Evolutionary conservation across 2,113 vertebrate genomes (phyloP).

Genomic region (Gallinago jamesoni): DNA sequence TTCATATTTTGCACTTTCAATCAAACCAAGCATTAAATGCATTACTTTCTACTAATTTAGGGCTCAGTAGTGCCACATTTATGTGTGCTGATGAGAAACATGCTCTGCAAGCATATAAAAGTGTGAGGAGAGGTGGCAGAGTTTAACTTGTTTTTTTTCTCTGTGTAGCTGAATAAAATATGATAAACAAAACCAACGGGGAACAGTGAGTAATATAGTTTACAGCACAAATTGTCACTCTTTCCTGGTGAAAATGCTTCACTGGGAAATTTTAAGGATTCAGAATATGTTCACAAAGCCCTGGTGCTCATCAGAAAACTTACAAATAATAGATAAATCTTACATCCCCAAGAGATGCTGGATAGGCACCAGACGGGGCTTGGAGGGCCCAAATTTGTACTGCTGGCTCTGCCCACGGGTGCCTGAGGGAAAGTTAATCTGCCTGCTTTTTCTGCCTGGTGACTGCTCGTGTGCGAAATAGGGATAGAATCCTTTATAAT

Average conservation of each 20-base stretch:
- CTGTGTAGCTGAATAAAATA: background rate
- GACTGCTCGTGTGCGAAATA: background rate
- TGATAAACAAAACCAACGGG: background rate
- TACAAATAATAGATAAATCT: background rate
- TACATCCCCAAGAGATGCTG: background rate
- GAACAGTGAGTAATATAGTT: background rate
- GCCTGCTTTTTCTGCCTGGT: background rate
- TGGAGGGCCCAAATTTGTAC: rapidly evolving
- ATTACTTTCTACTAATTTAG: conserved; percentile 29
- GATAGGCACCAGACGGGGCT: background rate
- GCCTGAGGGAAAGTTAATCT: background rate
- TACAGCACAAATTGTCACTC: conserved; percentile 2
- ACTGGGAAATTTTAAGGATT: background rate
- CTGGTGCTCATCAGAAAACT: background rate
- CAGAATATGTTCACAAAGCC: background rate
- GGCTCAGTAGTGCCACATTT: background rate
- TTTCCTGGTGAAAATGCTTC: conserved; percentile 15
- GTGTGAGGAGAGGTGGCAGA: background rate
- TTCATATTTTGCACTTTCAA: conserved; percentile 4
- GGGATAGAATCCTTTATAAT: background rate
- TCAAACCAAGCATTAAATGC: conserved; percentile 21
- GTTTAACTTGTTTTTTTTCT: background rate
- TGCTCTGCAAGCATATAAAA: background rate
- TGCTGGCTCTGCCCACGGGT: background rate
- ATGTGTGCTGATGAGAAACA: background rate